Percentiles rank a stretch among this genome's conserved stretches.
phyloP scores from a whole-genome alignment of 1,140 invertebrate species.

The Drosophila insularis region DNA sequence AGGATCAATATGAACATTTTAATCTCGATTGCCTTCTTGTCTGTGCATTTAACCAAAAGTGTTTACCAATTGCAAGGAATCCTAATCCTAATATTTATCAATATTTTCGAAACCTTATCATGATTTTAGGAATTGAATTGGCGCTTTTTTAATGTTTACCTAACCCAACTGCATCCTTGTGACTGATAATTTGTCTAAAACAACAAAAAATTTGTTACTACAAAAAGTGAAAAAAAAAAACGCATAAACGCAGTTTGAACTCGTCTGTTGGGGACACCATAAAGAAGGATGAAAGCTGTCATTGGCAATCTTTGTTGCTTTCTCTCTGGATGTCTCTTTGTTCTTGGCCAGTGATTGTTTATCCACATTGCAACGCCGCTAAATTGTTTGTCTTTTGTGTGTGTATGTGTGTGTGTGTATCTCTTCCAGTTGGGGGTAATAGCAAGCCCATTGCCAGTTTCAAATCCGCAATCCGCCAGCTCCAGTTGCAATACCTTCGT shows the following conservation, averaged over 20 bases:
- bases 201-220: background rate
- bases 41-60: no score
- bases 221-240: background rate
- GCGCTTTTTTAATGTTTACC: no score
- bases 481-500: background rate
- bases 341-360: slow-evolving; percentile 66
- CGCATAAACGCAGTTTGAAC: background rate
- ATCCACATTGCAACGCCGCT: slow-evolving; percentile 68
- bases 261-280: background rate
- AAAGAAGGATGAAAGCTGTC: background rate
- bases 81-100: no score
- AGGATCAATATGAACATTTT: no score
- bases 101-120: no score
- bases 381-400: slow-evolving; percentile 70
- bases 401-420: slow-evolving; percentile 13
- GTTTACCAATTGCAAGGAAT: no score
- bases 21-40: no score
- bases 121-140: no score
- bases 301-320: slow-evolving; percentile 7
- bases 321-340: background rate
- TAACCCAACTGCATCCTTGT: no score
- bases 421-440: background rate
- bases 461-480: background rate
- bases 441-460: slow-evolving; percentile 1
- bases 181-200: background rate